Conservation (phyloP, 2,797 vertebrate genomes). For the Enteromius thamalakanensis region DNA sequence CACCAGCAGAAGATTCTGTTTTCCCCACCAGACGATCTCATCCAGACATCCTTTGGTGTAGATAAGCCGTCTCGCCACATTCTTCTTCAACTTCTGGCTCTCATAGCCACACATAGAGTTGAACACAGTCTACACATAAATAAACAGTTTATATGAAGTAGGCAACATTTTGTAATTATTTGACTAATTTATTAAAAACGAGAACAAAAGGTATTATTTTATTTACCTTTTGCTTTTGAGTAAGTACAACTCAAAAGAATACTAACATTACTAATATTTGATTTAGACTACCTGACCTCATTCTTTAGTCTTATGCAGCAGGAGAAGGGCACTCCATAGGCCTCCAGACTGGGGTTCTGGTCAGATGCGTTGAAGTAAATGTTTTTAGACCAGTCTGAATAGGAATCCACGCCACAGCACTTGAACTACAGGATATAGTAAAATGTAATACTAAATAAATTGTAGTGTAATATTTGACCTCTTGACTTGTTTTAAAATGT, state of each 20-base stretch:
- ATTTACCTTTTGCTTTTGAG: background rate
- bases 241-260: background rate
- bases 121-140: constrained; percentile 73
- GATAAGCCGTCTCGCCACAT: constrained; percentile 57
- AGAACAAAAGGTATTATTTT: background rate
- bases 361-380: constrained; percentile 80
- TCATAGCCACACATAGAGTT: constrained; percentile 88
- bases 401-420: constrained; percentile 81
- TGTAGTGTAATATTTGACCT: background rate
- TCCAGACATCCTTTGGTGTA: constrained; percentile 78
- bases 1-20: constrained; percentile 77
- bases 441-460: background rate
- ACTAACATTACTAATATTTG: background rate
- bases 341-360: constrained; percentile 82
- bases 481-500: background rate
- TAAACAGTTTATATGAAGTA: background rate
- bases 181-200: background rate
- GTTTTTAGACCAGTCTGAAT: constrained; percentile 81
- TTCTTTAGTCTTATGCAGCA: constrained; percentile 74
- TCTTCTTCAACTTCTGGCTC: constrained; percentile 66
- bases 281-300: constrained; percentile 68
- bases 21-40: constrained; percentile 76
- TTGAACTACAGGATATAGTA: constrained; percentile 73
- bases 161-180: background rate
- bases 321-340: constrained; percentile 84